Evolutionary conservation across 2,888 invertebrate species (phyloP).

Genomic region (Ditula angustiorana): DNA sequence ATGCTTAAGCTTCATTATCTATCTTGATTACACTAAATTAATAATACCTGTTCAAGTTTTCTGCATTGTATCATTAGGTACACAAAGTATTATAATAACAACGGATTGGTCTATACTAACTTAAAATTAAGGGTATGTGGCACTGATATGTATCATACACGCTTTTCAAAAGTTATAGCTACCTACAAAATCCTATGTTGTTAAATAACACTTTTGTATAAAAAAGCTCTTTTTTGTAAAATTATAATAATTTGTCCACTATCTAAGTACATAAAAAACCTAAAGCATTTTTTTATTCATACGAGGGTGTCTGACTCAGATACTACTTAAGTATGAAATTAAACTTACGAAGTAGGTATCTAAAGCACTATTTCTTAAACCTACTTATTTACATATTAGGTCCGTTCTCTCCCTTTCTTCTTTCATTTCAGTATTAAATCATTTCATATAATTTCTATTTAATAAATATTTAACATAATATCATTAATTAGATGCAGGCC

Average conservation of each 20-base stretch:
- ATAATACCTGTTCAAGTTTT: constrained; percentile 22
- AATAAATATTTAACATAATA: constrained; percentile 38
- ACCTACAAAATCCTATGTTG: constrained; percentile 7
- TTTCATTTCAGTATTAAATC: constrained; percentile 1
- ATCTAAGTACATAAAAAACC: not conserved
- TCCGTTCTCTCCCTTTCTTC: constrained; percentile 20
- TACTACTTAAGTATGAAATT: too few relatives aligned
- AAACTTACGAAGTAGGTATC: not conserved
- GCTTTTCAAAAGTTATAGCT: constrained; percentile 40
- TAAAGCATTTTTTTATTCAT: not conserved
- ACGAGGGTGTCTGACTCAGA: too few relatives aligned
- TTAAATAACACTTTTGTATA: constrained; percentile 11
- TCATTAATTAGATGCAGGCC: constrained; percentile 43
- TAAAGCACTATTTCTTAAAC: not conserved
- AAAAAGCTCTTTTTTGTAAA: too few relatives aligned
- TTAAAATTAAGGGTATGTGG: constrained; percentile 32
- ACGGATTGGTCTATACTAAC: constrained; percentile 29
- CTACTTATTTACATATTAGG: constrained; percentile 1
- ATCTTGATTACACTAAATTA: constrained; percentile 17
- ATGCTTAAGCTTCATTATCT: constrained; percentile 32
- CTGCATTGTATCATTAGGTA: constrained; percentile 13
- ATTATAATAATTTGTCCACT: too few relatives aligned
- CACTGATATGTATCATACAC: constrained; percentile 49
- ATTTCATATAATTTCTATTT: constrained; percentile 11
- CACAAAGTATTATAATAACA: constrained; percentile 18